Conservation (phyloP, 1,140 invertebrate species). For the Octopus bimaculoides region DNA sequence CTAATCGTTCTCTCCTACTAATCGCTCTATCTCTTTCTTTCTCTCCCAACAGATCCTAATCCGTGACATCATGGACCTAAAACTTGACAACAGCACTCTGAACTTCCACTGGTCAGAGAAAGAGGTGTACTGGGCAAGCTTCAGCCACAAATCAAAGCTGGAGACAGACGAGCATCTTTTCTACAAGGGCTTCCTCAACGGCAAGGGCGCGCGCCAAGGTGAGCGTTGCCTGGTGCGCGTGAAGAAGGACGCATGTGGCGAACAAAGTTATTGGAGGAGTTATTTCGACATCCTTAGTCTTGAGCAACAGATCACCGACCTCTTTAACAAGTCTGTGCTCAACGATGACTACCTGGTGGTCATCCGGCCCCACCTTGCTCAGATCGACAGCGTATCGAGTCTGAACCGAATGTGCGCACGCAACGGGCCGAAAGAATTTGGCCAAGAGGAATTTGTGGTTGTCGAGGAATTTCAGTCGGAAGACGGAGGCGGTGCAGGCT, state of each 20-base stretch:
- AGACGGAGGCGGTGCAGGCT: no score
- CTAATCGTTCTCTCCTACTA: no score
- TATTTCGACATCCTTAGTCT: not conserved
- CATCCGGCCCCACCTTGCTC: not conserved
- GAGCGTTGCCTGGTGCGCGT: not conserved
- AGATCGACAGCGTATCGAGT: not conserved
- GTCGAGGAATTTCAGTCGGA: constrained; percentile 2
- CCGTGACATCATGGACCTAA: not conserved
- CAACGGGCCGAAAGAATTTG: not conserved
- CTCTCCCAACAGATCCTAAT: not conserved
- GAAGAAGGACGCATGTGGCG: not conserved
- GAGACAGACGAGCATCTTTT: not conserved
- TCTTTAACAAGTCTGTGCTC: constrained; percentile 1
- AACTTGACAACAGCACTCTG: not conserved
- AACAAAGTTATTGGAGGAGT: not conserved
- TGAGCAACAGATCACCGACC: not conserved
- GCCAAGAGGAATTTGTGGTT: not conserved
- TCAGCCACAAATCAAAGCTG: not conserved
- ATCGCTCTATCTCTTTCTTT: no score
- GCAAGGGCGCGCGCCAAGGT: not conserved
- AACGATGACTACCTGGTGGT: not conserved
- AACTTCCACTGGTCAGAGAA: constrained; percentile 4
- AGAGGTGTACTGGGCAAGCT: not conserved
- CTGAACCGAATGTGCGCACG: not conserved
- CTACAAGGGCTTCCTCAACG: not conserved